Conservation (phyloP, 2,113 vertebrate genomes). For the Furnarius figulus region DNA sequence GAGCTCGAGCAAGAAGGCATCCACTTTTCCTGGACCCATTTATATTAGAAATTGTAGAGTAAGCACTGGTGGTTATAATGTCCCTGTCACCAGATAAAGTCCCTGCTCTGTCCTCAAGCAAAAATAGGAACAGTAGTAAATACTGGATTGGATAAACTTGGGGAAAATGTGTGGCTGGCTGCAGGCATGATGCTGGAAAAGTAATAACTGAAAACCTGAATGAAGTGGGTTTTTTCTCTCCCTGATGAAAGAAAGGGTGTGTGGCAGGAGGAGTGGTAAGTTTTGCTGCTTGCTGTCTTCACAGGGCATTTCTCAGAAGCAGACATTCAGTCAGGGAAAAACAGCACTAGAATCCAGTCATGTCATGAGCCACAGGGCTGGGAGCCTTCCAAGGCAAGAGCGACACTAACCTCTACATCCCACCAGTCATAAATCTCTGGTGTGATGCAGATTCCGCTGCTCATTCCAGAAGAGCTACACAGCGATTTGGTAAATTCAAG, state of each 20-base stretch:
- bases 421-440: neutral
- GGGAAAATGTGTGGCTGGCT: neutral
- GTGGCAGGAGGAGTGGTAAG: neutral
- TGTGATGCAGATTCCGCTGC: neutral
- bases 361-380: neutral
- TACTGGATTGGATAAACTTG: neutral
- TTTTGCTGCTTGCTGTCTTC: neutral
- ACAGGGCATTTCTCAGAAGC: neutral
- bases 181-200: neutral
- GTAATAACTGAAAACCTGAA: neutral
- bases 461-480: neutral
- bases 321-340: neutral
- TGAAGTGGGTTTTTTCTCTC: neutral
- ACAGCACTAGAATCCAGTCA: neutral
- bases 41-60: neutral
- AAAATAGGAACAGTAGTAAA: neutral
- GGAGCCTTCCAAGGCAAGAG: neutral
- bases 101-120: neutral
- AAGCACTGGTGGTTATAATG: neutral
- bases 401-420: too few relatives aligned
- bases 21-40: neutral
- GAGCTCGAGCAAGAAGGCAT: neutral
- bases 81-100: accelerated
- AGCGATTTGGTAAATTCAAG: neutral
- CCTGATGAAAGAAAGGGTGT: neutral